phyloP scores from a whole-genome alignment of 1,140 invertebrate species.

The Tetragonula clypearis region DNA sequence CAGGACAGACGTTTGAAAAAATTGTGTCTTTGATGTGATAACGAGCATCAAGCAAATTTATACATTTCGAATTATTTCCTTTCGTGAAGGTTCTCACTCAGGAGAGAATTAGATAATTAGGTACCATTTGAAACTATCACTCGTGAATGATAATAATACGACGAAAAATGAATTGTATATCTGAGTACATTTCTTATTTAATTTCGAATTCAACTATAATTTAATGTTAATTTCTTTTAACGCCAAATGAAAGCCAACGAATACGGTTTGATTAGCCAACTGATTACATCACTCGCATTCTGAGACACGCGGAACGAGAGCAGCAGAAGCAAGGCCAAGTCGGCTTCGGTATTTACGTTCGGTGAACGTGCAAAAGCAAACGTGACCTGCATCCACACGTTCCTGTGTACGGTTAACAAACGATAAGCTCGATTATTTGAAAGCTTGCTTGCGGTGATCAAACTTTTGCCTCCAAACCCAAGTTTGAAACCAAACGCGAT shows the following conservation, averaged over 20 bases:
- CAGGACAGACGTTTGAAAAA: not conserved
- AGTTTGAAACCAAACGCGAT: not conserved
- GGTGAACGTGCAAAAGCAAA: slow-evolving; percentile 61
- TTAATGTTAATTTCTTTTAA: not conserved
- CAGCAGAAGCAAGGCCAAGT: slow-evolving; percentile 32
- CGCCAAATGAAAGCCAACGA: not conserved
- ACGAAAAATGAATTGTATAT: no score
- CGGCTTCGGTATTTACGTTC: slow-evolving; percentile 55
- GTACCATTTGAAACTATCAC: no score
- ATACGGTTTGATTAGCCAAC: not conserved
- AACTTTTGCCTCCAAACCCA: no score
- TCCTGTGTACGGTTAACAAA: slow-evolving; percentile 8
- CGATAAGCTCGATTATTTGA: slow-evolving; percentile 12
- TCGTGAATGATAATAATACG: not conserved
- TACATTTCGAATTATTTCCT: no score
- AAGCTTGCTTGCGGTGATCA: not conserved
- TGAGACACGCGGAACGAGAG: slow-evolving; percentile 15
- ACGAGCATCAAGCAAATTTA: no score
- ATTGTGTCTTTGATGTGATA: no score
- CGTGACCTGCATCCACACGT: slow-evolving; percentile 23
- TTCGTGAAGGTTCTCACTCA: no score
- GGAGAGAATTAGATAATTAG: no score
- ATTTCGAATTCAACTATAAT: no score
- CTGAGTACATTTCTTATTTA: no score
- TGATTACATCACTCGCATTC: not conserved